Base-by-base conservation (phyloP, 2,113 vertebrate genomes). In the Phylloscopus trochilus region DNA sequence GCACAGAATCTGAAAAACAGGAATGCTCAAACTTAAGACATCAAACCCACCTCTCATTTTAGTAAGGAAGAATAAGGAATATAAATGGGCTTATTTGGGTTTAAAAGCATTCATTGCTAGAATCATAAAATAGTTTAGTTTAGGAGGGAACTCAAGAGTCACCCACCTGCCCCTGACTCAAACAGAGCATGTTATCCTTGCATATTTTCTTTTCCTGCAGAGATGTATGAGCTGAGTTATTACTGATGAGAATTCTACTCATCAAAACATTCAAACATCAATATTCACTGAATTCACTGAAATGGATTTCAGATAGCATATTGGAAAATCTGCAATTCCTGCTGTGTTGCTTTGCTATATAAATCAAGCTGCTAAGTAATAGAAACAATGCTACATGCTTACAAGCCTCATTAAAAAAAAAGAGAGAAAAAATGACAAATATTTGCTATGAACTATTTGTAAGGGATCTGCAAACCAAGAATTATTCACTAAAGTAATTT, bases 401-500 rank as follows among this genome's bases (percentile, higher is more conserved):
- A 88, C 14, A 81, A 78, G 83, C 18, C 22, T 85, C 68, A 90
- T 70, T 3, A 51, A 80, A 41, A 64, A 43, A 78, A 41, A 21
- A 27, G 2, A 5, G 3, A 20, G 26, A 58, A 43, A 74, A 59
- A 93, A 49, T 39, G 13, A 90, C 31, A 92, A 70, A 78, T 93
- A 88, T 70, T 70, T 88, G 31, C 46, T 81, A 27, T 69, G 58
- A 93, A 74, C 28, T 91, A 27, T 74, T 87, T 81, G 62, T 37
- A 89, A 75, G 47, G 59, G 28, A 87, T 83, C 63, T 84, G 55
- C 31, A 92, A 80, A 73, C 27, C 21, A 67, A 85, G 27, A 95
- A 76, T 63, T 89, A 94, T 64, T 92, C 91, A 92, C 69, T 83
- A 33, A 79, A 94, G 77, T 46, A 5, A 62, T 92, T 80, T 73